Evolutionary conservation across 2,888 invertebrate species (phyloP).

Genomic region (Portevinia maculata): DNA sequence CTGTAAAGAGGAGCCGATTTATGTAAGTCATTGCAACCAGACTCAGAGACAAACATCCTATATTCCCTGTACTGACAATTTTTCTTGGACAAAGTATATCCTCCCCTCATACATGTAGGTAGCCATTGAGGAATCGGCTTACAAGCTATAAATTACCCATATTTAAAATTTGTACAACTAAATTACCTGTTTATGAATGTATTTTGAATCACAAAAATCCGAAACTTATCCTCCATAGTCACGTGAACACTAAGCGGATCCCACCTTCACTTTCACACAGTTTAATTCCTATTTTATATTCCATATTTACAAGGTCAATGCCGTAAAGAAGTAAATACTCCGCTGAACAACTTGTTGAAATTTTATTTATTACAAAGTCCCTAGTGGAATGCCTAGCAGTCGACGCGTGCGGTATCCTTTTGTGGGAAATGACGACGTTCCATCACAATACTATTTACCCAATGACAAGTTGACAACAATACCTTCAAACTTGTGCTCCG

Average conservation of each 20-base stretch:
- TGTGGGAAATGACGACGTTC: constrained; percentile 15
- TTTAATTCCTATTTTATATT: background rate
- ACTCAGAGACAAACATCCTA: too few species aligned
- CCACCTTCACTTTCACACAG: constrained; percentile 3
- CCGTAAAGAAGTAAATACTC: background rate
- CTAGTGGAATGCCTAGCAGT: constrained; percentile 26
- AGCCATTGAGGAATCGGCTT: too few species aligned
- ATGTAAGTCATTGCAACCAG: too few species aligned
- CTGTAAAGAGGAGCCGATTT: too few species aligned
- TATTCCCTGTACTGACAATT: too few species aligned
- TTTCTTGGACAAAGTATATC: too few species aligned
- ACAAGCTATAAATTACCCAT: too few species aligned
- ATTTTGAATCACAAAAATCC: background rate
- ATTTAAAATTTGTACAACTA: too few species aligned
- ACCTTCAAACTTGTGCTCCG: constrained; percentile 32
- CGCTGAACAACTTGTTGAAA: constrained; percentile 7
- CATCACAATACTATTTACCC: constrained; percentile 4
- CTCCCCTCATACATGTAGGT: too few species aligned
- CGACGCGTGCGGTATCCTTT: constrained; percentile 49
- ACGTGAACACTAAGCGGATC: background rate
- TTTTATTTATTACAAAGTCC: constrained; percentile 12
- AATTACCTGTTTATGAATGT: too few species aligned
- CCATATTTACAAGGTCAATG: constrained; percentile 56
- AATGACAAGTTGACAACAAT: constrained; percentile 42
- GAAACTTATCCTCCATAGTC: too few species aligned